A percentile compares a stretch with the other conserved stretches of the same genome.
phyloP scores from a whole-genome alignment of 2,888 invertebrate genomes.

The Napeogenes sylphis region DNA sequence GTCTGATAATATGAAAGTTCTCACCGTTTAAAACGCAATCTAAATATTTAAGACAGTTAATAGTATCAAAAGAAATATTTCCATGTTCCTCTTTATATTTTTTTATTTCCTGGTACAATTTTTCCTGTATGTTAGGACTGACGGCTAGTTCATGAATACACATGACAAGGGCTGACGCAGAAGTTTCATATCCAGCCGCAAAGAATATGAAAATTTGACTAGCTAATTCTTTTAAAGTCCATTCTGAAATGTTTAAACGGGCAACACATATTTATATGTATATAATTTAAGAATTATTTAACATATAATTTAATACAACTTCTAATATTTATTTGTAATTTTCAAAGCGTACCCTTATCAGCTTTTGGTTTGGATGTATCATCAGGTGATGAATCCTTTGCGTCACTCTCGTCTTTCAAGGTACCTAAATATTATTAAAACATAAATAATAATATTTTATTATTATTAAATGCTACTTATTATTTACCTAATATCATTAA shows the following conservation, averaged over 20 bases:
- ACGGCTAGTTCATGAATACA: conserved; percentile 62
- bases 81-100: conserved; percentile 41
- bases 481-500: neutral
- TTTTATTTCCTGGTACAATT: conserved; percentile 56
- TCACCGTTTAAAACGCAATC: conserved; percentile 59
- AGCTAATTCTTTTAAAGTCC: conserved; percentile 57
- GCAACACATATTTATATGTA: conserved; percentile 8
- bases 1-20: neutral
- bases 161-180: conserved; percentile 56
- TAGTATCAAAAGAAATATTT: conserved; percentile 45
- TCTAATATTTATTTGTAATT: neutral
- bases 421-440: conserved; percentile 31
- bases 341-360: conserved; percentile 1
- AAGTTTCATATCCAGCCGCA: conserved; percentile 67
- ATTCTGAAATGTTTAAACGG: conserved; percentile 45
- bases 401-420: conserved; percentile 31
- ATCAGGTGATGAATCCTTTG: conserved; percentile 35
- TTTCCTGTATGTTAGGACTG: conserved; percentile 61
- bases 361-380: conserved; percentile 34
- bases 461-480: too few species aligned
- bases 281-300: neutral
- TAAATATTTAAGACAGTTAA: conserved; percentile 54
- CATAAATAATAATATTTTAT: too few species aligned
- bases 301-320: neutral
- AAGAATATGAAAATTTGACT: conserved; percentile 71